Evolutionary conservation across 1,140 invertebrate genomes (phyloP), one percentile per base, ranked within the genome.

Genomic region (Caenorhabditis brenneri): DNA sequence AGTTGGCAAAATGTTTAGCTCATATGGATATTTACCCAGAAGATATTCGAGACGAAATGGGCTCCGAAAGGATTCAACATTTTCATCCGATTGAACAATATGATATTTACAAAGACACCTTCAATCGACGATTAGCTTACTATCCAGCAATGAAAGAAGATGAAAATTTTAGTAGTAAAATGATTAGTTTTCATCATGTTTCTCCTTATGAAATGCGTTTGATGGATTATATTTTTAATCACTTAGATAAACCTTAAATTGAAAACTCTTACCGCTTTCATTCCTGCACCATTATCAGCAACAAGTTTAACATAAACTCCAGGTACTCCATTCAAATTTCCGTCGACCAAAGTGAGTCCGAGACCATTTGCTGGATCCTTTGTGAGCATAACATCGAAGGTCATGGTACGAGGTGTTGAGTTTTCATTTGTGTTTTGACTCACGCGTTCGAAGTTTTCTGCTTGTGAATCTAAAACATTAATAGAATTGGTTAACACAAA

Each of bases 291-390:
- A n/a, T 88, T 89, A 48, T 88, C 86, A 33, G 88, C 88, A 0
- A 92, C 88, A 19, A 91, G 90, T 82, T 92, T 92, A n/a, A 92
- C 89, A 87, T 92, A 92, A 22, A 92, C 91, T 53, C 92, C 92
- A 22, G 89, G 89, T 9, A 91, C 80, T 12, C 88, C 88, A 82
- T 90, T 88, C 9, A 92, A 87, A 80, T 91, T 91, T 15, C 91
- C 92, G 39, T 92, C 92, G 16, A 92, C 88, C 10, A 90, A 81
- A 15, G 89, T 90, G 19, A 90, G 42, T 2, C 89, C 89, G 2
- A 90, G 83, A 7, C 89, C 90, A 49, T 60, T 51, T 16, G 60
- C 27, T 9, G 88, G 89, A 53, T 90, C 86, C 36, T 83, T 83
- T 3, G 48, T 58, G 2, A 83, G 82, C 1, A 60, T 15, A 36